A percentile compares a stretch with the other conserved stretches of the same genome.
phyloP scores from a whole-genome alignment of 37 sponge, comb jelly and placozoan genomes.

The Halichondria panicea region DNA sequence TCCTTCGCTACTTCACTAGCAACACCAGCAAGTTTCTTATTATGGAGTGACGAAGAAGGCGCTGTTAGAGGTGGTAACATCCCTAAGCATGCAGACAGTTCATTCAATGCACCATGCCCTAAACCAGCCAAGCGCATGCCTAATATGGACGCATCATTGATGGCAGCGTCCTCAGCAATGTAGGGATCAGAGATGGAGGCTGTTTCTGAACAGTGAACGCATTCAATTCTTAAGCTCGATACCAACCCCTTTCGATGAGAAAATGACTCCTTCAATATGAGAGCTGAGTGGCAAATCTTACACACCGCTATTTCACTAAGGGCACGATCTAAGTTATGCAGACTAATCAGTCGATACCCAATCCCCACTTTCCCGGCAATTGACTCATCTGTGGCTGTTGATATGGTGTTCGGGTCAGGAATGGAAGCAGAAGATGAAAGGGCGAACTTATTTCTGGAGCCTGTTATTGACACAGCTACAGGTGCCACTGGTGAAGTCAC shows the following conservation, averaged over 20 bases:
- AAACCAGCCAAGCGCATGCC: background rate
- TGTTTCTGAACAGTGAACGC: background rate
- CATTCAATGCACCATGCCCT: background rate
- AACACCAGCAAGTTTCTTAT: background rate
- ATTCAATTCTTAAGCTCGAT: background rate
- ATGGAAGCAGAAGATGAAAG: no score
- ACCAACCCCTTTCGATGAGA: background rate
- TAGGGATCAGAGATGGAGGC: background rate
- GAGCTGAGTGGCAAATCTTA: no score
- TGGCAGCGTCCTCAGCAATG: background rate
- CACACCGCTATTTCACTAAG: background rate
- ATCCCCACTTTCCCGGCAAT: no score
- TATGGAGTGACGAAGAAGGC: background rate
- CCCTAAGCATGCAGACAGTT: background rate
- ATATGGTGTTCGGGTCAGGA: background rate
- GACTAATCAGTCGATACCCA: no score
- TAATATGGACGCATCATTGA: background rate
- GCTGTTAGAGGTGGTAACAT: background rate
- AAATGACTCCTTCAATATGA: no score
- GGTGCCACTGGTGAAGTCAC: background rate
- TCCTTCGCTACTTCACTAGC: background rate
- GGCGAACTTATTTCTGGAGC: no score
- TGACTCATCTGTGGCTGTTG: background rate
- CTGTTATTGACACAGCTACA: background rate
- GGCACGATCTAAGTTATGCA: no score